phyloP scores from a whole-genome alignment of 2,888 invertebrate genomes.

The Eugnorisma glareosa region DNA sequence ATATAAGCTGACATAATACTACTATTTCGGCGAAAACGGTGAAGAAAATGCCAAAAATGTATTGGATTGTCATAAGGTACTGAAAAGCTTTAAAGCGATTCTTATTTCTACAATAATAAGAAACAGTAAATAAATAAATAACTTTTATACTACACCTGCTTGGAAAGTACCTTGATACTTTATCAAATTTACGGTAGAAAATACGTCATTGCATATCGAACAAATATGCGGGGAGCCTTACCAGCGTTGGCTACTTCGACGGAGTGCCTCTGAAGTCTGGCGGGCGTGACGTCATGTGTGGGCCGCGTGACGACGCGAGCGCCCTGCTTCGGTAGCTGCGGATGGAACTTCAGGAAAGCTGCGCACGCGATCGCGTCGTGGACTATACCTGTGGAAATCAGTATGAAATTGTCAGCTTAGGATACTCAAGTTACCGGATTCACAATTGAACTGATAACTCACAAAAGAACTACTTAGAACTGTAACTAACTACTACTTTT shows the following conservation, averaged over 20 bases:
- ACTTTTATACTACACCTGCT: no score
- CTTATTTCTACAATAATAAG: no score
- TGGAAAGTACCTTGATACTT: no score
- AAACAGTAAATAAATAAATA: no score
- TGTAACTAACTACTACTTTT: not conserved
- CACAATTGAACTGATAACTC: not conserved
- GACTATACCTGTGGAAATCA: constrained; percentile 92
- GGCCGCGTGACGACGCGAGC: constrained; percentile 92
- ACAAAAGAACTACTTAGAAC: not conserved
- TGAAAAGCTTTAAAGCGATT: no score
- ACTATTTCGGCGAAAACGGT: not conserved
- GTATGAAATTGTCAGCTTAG: not conserved
- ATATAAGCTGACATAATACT: not conserved
- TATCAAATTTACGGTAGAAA: no score
- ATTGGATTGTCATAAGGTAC: not conserved
- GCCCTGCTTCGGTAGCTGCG: constrained; percentile 95
- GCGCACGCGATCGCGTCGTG: constrained; percentile 99
- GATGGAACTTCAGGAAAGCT: constrained; percentile 98
- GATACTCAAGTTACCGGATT: not conserved
- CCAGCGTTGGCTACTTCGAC: constrained; percentile 95
- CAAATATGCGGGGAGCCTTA: no score
- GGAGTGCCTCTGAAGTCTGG: constrained; percentile 93
- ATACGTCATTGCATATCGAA: no score
- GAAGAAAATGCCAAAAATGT: not conserved
- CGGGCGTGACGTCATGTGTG: constrained; percentile 71